phyloP scores from a whole-genome alignment of 2,888 invertebrate species.

The Tenodera sinensis region DNA sequence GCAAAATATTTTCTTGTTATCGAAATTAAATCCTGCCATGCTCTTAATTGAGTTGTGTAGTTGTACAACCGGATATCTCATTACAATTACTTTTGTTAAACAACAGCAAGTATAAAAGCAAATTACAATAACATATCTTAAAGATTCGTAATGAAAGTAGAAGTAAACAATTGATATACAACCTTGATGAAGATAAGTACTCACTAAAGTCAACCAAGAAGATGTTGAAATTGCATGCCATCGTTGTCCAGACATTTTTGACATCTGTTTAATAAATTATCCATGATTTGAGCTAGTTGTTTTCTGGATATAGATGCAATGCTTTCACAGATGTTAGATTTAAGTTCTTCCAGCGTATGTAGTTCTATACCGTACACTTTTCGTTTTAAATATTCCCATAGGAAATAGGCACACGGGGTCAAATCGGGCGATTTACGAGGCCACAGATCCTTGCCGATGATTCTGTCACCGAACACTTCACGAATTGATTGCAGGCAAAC shows the following conservation, averaged over 20 bases:
- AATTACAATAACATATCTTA: too few relatives aligned
- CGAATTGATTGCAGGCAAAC: neutral
- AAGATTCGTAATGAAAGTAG: too few relatives aligned
- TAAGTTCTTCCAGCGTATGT: neutral
- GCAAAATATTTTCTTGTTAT: too few relatives aligned
- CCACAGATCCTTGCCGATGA: neutral
- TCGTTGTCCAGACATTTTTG: neutral
- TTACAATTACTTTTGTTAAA: too few relatives aligned
- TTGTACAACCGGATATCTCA: too few relatives aligned
- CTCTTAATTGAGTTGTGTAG: too few relatives aligned
- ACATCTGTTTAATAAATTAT: neutral
- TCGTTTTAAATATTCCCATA: neutral
- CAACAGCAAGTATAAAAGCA: too few relatives aligned
- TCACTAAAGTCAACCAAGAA: neutral
- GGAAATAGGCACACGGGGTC: neutral
- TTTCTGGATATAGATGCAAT: neutral
- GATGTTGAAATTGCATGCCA: neutral
- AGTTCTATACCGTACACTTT: neutral
- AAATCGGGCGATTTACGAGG: neutral
- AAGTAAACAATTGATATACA: too few relatives aligned
- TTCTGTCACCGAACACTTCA: neutral
- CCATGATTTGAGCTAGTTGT: neutral
- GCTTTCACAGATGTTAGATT: neutral
- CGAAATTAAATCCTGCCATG: too few relatives aligned
- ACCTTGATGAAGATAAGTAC: neutral